These are phyloP conservation scores for Spodoptera picta DNA, from an alignment of 2,888 invertebrate genomes.

Conservation along the genomic window DNA sequence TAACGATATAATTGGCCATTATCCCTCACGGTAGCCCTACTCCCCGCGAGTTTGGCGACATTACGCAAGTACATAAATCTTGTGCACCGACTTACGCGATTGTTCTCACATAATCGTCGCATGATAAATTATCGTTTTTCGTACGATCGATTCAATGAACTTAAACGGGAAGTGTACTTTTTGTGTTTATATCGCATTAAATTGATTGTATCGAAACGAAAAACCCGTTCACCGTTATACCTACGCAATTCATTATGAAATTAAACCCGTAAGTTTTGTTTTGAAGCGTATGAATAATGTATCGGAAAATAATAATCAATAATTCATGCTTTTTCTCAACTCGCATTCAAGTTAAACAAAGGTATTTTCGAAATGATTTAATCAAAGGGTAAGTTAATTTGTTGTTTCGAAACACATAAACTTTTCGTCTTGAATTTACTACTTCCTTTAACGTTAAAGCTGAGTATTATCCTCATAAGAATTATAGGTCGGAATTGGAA, in stretches of 20 bases:
- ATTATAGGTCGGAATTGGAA: constrained; percentile 28
- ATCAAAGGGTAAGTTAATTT: constrained; percentile 20
- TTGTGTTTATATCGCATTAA: constrained; percentile 42
- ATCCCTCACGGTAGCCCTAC: constrained; percentile 45
- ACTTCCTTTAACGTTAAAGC: constrained; percentile 18
- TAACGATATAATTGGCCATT: constrained; percentile 48
- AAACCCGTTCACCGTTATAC: constrained; percentile 42
- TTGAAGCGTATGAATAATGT: constrained; percentile 10
- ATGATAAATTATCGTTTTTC: constrained; percentile 58
- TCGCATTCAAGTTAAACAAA: not conserved
- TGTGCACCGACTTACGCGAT: constrained; percentile 40
- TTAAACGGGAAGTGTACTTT: constrained; percentile 43
- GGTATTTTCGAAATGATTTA: constrained; percentile 3
- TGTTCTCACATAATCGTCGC: constrained; percentile 55
- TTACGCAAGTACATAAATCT: constrained; percentile 50
- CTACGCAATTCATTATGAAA: constrained; percentile 34
- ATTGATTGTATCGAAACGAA: constrained; percentile 42
- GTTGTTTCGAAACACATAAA: constrained; percentile 21
- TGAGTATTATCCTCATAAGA: constrained; percentile 32
- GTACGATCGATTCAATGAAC: constrained; percentile 53
- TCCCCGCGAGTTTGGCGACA: constrained; percentile 39
- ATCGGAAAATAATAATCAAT: constrained; percentile 7
- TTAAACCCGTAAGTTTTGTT: constrained; percentile 20
- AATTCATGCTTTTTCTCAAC: constrained; percentile 1
- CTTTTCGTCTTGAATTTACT: constrained; percentile 25